phyloP scores from a whole-genome alignment of 2,888 invertebrate genomes.

The Pseudococcus jackbeardsleyi region DNA sequence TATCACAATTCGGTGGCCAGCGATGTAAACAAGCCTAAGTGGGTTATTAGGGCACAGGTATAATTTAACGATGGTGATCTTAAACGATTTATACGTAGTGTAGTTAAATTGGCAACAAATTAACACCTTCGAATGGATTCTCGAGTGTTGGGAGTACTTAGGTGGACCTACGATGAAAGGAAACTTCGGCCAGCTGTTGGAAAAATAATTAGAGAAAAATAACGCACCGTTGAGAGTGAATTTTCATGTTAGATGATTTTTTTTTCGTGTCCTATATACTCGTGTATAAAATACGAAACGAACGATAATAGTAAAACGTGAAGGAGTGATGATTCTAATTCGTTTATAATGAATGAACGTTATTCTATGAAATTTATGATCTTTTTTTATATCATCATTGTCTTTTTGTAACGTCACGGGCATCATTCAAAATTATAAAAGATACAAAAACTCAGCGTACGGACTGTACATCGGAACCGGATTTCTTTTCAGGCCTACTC shows the following conservation, averaged over 20 bases:
- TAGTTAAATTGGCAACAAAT: not conserved
- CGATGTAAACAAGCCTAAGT: slow-evolving; percentile 25
- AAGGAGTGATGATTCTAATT: slow-evolving; percentile 32
- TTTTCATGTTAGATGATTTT: slow-evolving; percentile 18
- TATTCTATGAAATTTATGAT: slow-evolving; percentile 45
- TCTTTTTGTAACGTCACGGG: slow-evolving; percentile 57
- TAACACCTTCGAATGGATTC: not conserved
- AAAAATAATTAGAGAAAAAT: slow-evolving; percentile 17
- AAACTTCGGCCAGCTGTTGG: not conserved
- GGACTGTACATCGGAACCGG: slow-evolving; percentile 26
- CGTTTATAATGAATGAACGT: slow-evolving; percentile 33
- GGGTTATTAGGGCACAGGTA: slow-evolving; percentile 19
- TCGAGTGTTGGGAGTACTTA: not conserved
- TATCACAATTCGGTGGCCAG: not conserved
- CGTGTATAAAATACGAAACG: not conserved
- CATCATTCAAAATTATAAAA: slow-evolving; percentile 61
- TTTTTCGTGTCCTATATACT: not conserved
- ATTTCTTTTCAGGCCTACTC: slow-evolving; percentile 49
- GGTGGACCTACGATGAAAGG: not conserved
- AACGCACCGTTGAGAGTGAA: not conserved
- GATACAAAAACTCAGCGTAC: not conserved
- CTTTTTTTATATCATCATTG: slow-evolving; percentile 36
- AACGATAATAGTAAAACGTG: slow-evolving; percentile 11
- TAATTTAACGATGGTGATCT: not conserved
- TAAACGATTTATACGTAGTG: not conserved